A percentile compares a stretch with the other conserved stretches of the same genome.
Evolutionary conservation across 2,113 vertebrate species (phyloP).

Genomic region (Brachyhypopomus gauderio): DNA sequence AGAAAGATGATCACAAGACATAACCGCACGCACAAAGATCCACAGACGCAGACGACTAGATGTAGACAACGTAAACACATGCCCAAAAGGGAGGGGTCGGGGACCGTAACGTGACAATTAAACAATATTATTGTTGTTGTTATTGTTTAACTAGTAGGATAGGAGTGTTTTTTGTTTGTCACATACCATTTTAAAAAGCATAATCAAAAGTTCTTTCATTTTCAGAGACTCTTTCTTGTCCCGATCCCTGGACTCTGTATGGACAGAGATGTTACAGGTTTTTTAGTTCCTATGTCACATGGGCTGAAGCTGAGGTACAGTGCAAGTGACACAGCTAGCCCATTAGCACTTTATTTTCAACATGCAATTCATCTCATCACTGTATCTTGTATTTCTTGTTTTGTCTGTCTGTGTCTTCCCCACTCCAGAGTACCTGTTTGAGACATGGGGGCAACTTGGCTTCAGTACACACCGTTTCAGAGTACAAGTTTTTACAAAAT

Average conservation of each 20-base stretch:
- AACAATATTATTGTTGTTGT: too few relatives aligned
- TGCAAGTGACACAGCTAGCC: neutral
- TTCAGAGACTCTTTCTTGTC: neutral
- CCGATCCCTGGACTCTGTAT: neutral
- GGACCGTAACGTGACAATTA: too few relatives aligned
- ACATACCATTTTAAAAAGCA: neutral
- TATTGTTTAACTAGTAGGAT: too few relatives aligned
- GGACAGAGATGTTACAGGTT: neutral
- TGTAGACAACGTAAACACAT: too few relatives aligned
- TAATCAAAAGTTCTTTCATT: neutral
- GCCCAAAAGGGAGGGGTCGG: too few relatives aligned
- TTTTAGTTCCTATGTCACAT: neutral
- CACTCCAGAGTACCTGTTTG: neutral
- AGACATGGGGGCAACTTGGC: neutral
- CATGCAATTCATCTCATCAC: too few relatives aligned
- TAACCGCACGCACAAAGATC: too few relatives aligned
- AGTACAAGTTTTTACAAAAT: neutral
- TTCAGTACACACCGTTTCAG: neutral
- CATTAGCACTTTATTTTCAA: neutral
- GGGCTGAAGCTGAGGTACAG: neutral
- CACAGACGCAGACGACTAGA: too few relatives aligned
- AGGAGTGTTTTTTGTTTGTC: neutral
- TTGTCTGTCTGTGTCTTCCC: neutral
- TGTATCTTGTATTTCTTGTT: neutral
- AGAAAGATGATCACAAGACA: too few relatives aligned